phyloP scores from a whole-genome alignment of 2,113 vertebrate genomes.

The Myiozetetes cayanensis region DNA sequence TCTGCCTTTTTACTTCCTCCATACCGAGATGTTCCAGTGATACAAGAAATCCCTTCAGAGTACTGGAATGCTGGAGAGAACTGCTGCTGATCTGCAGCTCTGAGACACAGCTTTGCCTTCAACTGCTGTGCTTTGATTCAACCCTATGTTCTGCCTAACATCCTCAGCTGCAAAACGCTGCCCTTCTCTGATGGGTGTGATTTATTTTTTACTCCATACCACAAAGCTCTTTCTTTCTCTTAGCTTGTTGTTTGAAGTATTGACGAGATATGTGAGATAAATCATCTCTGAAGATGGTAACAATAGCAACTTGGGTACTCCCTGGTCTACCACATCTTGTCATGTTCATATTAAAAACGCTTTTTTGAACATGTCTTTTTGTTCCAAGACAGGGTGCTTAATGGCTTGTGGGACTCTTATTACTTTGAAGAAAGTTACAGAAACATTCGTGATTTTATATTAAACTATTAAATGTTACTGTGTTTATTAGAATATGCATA shows the following conservation, averaged over 20 bases:
- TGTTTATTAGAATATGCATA: background rate
- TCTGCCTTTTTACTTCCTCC: background rate
- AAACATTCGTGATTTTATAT: background rate
- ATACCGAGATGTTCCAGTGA: background rate
- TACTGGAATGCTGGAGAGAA: background rate
- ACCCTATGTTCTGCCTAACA: background rate
- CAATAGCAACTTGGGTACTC: background rate
- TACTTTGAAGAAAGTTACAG: background rate
- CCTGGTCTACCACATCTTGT: background rate
- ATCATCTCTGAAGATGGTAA: background rate
- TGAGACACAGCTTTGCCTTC: constrained; percentile 19
- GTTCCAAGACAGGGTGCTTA: background rate
- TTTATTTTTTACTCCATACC: background rate
- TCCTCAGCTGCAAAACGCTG: constrained; percentile 27
- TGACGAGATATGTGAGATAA: background rate
- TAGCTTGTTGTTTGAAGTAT: background rate
- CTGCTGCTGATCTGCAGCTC: constrained; percentile 24
- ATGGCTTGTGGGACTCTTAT: background rate
- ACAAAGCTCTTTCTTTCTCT: constrained; percentile 12
- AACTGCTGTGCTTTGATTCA: constrained; percentile 11
- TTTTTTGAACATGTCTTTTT: background rate
- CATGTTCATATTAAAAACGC: background rate
- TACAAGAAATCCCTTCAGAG: background rate
- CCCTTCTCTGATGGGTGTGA: constrained; percentile 1
- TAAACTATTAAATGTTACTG: background rate